Conservation (phyloP, 2,888 invertebrate genomes). For the Acronicta alni region DNA sequence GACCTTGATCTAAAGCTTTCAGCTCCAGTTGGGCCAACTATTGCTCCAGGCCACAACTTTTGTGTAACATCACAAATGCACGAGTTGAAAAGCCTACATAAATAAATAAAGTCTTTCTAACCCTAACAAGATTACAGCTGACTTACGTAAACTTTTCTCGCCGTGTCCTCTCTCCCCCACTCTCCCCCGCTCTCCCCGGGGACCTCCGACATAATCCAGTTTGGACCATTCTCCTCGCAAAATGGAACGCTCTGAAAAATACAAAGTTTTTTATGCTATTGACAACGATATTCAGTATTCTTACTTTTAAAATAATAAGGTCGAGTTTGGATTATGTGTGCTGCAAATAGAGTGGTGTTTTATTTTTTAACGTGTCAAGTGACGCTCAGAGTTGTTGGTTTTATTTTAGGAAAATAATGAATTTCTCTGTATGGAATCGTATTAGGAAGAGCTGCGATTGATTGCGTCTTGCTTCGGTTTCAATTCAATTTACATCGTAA, state of each 20-base stretch:
- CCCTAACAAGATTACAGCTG: conserved; percentile 76
- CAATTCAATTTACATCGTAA: conserved; percentile 16
- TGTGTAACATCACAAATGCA: conserved; percentile 30
- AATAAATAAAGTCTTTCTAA: conserved; percentile 57
- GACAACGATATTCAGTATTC: conserved; percentile 33
- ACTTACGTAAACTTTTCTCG: conserved; percentile 74
- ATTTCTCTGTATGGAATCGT: conserved; percentile 37
- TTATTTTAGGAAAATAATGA: conserved; percentile 54
- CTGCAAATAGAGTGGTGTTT: conserved; percentile 11
- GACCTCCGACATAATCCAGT: conserved; percentile 82
- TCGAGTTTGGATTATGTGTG: conserved; percentile 32
- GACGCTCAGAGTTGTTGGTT: conserved; percentile 37
- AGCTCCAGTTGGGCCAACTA: too few species aligned
- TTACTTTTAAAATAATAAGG: conserved; percentile 33
- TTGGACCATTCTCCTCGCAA: conserved; percentile 72
- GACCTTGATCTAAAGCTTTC: too few species aligned
- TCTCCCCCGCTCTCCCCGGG: conserved; percentile 59
- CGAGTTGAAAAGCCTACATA: conserved; percentile 44
- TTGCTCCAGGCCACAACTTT: conserved; percentile 14
- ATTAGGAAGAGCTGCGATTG: background rate
- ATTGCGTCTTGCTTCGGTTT: conserved; percentile 1
- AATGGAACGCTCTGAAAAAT: conserved; percentile 65
- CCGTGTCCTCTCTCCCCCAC: conserved; percentile 41
- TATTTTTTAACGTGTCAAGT: conserved; percentile 29
- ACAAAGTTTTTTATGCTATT: conserved; percentile 32